phyloP scores from a whole-genome alignment of 2,113 vertebrate genomes.

The Sclerurus mexicanus region DNA sequence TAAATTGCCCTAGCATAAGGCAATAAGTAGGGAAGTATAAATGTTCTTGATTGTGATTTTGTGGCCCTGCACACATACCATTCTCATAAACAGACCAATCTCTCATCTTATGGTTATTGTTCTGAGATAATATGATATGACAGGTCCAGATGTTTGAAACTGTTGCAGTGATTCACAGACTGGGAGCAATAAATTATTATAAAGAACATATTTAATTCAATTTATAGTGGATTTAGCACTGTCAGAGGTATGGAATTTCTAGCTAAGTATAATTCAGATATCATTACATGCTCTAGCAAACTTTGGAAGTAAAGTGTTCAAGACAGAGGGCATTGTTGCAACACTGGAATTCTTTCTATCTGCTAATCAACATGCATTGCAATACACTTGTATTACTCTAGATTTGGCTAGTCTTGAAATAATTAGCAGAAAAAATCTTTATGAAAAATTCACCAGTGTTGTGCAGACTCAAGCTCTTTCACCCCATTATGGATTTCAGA shows the following conservation, averaged over 20 bases:
- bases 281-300: neutral
- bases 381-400: neutral
- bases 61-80: neutral
- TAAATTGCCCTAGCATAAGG: neutral
- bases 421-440: neutral
- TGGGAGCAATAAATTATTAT: constrained; percentile 13
- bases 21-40: neutral
- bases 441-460: neutral
- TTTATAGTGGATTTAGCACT: constrained; percentile 14
- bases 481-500: neutral
- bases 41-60: neutral
- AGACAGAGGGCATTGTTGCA: neutral
- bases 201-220: constrained; percentile 24
- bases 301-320: neutral
- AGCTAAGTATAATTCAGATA: neutral
- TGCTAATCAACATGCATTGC: neutral
- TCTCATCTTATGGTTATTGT: neutral
- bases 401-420: neutral
- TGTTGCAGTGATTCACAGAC: neutral
- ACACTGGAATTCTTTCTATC: neutral
- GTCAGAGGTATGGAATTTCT: constrained; percentile 24
- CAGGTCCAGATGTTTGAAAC: constrained; percentile 38
- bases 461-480: neutral
- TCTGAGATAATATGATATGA: constrained; percentile 18
- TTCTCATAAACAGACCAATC: neutral